phyloP scores from a whole-genome alignment of 2,797 vertebrate genomes.

The Falco peregrinus region DNA sequence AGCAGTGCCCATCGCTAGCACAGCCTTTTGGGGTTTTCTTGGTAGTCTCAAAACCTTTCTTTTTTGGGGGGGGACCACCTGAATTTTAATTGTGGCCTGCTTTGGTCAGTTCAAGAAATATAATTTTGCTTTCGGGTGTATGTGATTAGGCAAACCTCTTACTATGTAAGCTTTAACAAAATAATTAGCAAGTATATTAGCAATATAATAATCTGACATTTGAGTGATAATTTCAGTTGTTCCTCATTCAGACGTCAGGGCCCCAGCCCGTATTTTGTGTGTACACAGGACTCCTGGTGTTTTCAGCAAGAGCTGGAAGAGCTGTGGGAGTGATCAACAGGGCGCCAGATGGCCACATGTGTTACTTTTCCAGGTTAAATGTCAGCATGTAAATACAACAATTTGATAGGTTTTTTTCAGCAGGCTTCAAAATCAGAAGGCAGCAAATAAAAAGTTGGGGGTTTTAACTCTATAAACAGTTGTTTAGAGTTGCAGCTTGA shows the following conservation, averaged over 20 bases:
- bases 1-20: not conserved
- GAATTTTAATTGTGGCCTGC: not conserved
- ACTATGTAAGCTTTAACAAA: not conserved
- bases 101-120: not conserved
- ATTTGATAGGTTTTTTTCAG: not conserved
- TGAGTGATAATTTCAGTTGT: not conserved
- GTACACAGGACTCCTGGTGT: not conserved
- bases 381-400: conserved; percentile 7
- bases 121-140: not conserved
- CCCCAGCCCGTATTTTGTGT: not conserved
- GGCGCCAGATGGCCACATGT: conserved; percentile 1
- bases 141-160: not conserved
- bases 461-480: not conserved
- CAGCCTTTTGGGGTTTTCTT: not conserved
- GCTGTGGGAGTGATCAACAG: not conserved
- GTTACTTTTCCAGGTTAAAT: conserved; percentile 38
- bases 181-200: not conserved
- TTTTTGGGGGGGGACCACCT: accelerated
- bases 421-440: not conserved
- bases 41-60: not conserved
- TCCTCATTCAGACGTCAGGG: not conserved
- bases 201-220: not conserved
- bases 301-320: not conserved
- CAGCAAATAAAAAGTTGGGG: not conserved
- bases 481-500: not conserved